Evolutionary conservation across 1,140 invertebrate genomes (phyloP), one percentile per base, ranked within the genome.

Genomic region (Nixonia krombeini): DNA sequence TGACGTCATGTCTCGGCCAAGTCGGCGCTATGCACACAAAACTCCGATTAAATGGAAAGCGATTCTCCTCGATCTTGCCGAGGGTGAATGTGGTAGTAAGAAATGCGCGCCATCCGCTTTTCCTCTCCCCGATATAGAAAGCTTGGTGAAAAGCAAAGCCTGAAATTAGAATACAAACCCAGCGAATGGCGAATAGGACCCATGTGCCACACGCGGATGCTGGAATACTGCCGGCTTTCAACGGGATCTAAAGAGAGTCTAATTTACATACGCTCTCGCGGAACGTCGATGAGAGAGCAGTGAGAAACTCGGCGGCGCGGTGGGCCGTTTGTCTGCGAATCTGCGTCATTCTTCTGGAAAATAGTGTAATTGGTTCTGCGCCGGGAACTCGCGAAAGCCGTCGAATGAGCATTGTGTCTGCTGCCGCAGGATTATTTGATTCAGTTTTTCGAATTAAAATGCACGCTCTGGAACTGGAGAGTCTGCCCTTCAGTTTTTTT

Each of bases 121-220:
- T 67, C 56, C 56, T 41, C 29, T 7, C 35, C 21, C 16, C 33
- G 49, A 29, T 45, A 38, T 44, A 51, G 71, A 63, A 75, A 70
- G 72, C 70, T 46, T 56, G 67, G 70, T 59, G 71, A 78, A 75
- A 75, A 79, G 74, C 71, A 76, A 79, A 80, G 75, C 75, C 66
- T 51, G 72, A 81, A 83, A 82, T 82, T 82, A 81, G 78, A 82
- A 82, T 82, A 80, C 73, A 79, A 79, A 75, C 70, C 63, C 74
- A 74, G 64, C 64, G 70, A 41, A 65, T 65, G 63, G 68, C 59
- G 58, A 65, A 69, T 61, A 73, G 61, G 71, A 65, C 71, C 76
- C 74, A 74, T 75, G 76, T 76, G 75, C 71, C 65, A 58, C 63
- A 49, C 61, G 59, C 59, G 49, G 65, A 57, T 40, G 33, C 46